These are phyloP conservation scores for Propithecus perrieri DNA, from an alignment of 2,797 vertebrate genomes.

Conservation along the genomic window DNA sequence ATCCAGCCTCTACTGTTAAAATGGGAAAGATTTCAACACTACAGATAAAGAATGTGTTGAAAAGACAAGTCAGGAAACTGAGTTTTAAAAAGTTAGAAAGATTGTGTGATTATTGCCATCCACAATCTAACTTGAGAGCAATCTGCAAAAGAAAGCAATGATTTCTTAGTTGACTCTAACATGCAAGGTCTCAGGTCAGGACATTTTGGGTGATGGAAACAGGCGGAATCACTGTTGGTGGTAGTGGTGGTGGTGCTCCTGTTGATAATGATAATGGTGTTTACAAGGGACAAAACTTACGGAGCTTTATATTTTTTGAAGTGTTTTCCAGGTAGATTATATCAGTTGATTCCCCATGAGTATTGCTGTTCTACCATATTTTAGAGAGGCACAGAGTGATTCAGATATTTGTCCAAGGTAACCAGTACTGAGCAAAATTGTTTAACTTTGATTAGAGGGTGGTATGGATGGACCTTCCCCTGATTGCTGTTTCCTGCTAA, in stretches of 20 bases:
- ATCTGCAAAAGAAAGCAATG: neutral
- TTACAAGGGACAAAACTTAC: neutral
- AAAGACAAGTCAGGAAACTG: neutral
- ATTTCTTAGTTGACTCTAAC: conserved; percentile 39
- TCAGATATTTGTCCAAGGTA: neutral
- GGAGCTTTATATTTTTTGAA: neutral
- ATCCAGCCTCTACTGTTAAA: conserved; percentile 19
- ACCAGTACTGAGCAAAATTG: conserved; percentile 15
- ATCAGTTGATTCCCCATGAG: neutral
- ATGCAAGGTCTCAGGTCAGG: neutral
- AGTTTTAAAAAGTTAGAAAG: conserved; percentile 30
- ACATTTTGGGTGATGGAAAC: conserved; percentile 15
- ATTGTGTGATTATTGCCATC: neutral
- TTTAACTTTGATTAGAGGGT: conserved; percentile 27
- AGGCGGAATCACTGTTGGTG: neutral
- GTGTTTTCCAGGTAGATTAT: conserved; percentile 1
- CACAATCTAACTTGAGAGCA: conserved; percentile 25
- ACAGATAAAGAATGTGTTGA: conserved; percentile 15
- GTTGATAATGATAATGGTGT: neutral
- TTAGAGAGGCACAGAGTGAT: conserved; percentile 44
- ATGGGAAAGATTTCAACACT: neutral
- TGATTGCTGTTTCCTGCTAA: neutral
- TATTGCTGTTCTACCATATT: neutral
- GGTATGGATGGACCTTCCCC: neutral
- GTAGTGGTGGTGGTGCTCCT: neutral